phyloP scores from a whole-genome alignment of 2,797 vertebrate species.

The Babyrousa celebensis region DNA sequence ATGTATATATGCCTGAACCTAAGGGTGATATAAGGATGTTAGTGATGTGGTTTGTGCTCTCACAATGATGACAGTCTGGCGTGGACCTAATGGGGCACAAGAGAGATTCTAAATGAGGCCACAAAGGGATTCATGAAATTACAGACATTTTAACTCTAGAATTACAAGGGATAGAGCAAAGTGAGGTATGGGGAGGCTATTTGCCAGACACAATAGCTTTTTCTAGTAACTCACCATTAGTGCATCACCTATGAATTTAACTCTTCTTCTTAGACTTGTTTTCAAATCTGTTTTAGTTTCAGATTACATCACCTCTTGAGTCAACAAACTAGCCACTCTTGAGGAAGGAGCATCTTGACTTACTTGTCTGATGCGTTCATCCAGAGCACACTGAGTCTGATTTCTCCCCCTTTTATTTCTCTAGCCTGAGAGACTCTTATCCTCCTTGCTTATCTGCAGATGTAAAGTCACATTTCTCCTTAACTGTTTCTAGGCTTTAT shows the following conservation, averaged over 20 bases:
- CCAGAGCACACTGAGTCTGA: background rate
- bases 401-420: background rate
- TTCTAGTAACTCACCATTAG: background rate
- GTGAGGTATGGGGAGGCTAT: background rate
- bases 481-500: background rate
- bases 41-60: background rate
- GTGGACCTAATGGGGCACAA: background rate
- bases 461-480: background rate
- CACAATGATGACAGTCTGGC: background rate
- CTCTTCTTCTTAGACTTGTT: background rate
- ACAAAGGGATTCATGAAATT: background rate
- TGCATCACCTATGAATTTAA: background rate
- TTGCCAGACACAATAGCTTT: background rate
- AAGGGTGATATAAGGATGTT: background rate
- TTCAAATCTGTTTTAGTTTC: conserved; percentile 27
- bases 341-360: background rate
- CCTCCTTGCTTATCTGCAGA: background rate
- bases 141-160: background rate
- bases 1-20: background rate
- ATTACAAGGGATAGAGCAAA: background rate
- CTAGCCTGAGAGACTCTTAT: background rate
- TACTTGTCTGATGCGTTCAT: conserved; percentile 9
- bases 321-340: background rate
- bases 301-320: background rate
- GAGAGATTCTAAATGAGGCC: background rate